Base-by-base conservation (phyloP, 2,797 vertebrate genomes). In the Pangasius larnaudii region DNA sequence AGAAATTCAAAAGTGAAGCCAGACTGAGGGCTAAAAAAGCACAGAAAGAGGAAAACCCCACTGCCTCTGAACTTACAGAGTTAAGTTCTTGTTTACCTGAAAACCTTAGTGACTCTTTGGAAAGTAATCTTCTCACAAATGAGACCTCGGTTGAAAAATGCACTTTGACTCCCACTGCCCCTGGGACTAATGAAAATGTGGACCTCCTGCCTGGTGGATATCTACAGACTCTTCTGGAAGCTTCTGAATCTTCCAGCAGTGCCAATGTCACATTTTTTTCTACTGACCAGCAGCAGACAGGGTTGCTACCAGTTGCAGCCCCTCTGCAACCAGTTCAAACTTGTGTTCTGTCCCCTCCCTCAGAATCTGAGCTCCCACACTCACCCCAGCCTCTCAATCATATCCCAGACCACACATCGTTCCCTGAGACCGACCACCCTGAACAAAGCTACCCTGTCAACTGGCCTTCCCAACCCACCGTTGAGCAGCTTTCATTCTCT, bases 1-100 rank as follows among this genome's bases (percentile, higher is more conserved):
- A 97, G 92, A 98, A 98, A 92, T 97, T 97, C 93, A 98, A 97
- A 95, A 97, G 97, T 27, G 97, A 98, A 95, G 96, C 97, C 92
- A 95, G 97, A 90, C 94, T 98, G 94, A 96, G 96, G 94, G 96
- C 96, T 90, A 97, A 97, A 95, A 97, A 93, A 71, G 91, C 91
- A 87, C 92, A 93, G 72, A 89, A 49, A 56, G 89, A 87, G 75
- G 90, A 91, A 88, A 89, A 86, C 84, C 74, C 88, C 88, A 92
- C 92, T 53, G 85, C 88, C 89, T 88, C 92, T 69, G 90, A 93
- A 74, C 92, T 91, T 0, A 93, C 84, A 3, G 94, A 94, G 86
- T 91, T 93, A 85, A 94, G 91, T 74, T 93, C 92, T 11, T 91
- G 89, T 91, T 89, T 90, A 91, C 91, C 90, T 86, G 87, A 91